These are phyloP conservation scores for Eledona agricola DNA, from an alignment of 2,888 invertebrate genomes.

Conservation along the genomic window DNA sequence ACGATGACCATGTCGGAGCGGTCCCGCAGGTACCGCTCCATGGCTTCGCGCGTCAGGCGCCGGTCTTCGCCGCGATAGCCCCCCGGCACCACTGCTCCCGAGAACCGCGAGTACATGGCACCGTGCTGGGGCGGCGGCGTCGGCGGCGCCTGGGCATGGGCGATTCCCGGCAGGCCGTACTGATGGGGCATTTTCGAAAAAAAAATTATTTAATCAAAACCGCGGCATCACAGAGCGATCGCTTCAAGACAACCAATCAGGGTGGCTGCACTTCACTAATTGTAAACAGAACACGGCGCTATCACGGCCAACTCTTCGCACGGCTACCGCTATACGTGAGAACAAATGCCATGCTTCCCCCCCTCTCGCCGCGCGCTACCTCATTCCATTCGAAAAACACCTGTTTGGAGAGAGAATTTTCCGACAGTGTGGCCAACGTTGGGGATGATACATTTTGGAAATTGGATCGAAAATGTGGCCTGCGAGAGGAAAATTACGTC, in stretches of 20 bases:
- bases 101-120: conserved; percentile 67
- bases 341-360: conserved; percentile 59
- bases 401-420: conserved; percentile 78
- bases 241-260: conserved; percentile 12
- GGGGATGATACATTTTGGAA: conserved; percentile 1
- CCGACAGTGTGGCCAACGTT: conserved; percentile 69
- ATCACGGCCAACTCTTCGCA: conserved; percentile 38
- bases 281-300: conserved; percentile 33
- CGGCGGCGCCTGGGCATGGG: conserved; percentile 82
- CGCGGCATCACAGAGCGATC: conserved; percentile 11
- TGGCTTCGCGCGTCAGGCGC: conserved; percentile 86
- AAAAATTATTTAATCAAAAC: conserved; percentile 14
- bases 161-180: conserved; percentile 78
- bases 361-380: conserved; percentile 58
- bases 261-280: conserved; percentile 28
- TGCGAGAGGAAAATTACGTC: conserved; percentile 7
- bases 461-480: background rate
- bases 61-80: conserved; percentile 81
- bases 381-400: conserved; percentile 79
- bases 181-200: conserved; percentile 79
- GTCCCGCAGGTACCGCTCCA: conserved; percentile 95
- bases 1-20: conserved; percentile 96
- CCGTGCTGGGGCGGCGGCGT: conserved; percentile 76
- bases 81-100: conserved; percentile 72
- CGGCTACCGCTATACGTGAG: conserved; percentile 59